Evolutionary conservation across 1,140 invertebrate species (phyloP), one percentile per base, ranked within the genome.

Genomic region (Lithobius niger): DNA sequence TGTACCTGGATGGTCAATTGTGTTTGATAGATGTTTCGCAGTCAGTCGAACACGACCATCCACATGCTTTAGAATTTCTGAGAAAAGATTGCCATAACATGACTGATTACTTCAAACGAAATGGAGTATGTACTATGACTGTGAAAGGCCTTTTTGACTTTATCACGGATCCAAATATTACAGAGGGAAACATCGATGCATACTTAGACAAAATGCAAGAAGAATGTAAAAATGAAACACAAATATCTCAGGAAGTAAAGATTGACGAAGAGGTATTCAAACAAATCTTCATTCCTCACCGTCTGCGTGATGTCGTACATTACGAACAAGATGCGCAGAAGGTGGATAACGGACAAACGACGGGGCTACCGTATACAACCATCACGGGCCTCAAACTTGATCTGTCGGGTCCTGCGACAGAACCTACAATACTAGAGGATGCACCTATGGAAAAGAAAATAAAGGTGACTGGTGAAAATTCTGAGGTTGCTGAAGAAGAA

Each of bases 21-120:
- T 84, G 86, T 56, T 81, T 97, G 24, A 99, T 99, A 64, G 96
- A 99, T 75, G 96, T 99, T 0, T 97, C 93, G 0, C 96, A 99
- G 69, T 87, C 93, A 1, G 95, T 99, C 0, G 94, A 98, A 72
- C 92, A 97, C 67, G 92, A 98, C 69, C 93, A 98, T 79, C 92
- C 92, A 0, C 82, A 89, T 74, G 88, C 95, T 0, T 77, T 96
- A 47, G 86, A 95, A 56, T 99, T 99, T 69, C 75, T 99, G 21
- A 75, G 91, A 54, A 95, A 89, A 71, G 95, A 98, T 74, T 93
- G 92, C 66, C 86, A 82, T 31, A 98, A 98, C 71, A 83, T 97
- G 10, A 84, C 79, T 69, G 88, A 93, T 57, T 99, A 87, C 72
- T 99, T 99, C 69, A 80, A 81, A 52, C 93, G 89, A 64, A 82